Percentiles rank a stretch among this genome's conserved stretches.
Conservation (phyloP, 37 sponge, comb jelly and placozoan species). For the Cliona cf. orientalis region DNA sequence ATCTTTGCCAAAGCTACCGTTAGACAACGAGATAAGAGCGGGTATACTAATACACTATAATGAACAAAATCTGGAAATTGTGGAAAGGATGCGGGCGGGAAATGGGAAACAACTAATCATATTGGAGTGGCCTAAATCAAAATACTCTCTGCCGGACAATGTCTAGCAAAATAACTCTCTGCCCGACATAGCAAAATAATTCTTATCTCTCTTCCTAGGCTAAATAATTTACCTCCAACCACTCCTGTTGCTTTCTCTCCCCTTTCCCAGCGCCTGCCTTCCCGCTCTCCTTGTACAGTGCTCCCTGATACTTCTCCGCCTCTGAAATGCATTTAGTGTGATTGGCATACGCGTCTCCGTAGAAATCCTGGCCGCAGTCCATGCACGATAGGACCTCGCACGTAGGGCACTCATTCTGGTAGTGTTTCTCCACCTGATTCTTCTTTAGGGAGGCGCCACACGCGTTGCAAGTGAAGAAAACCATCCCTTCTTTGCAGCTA, state of each 20-base stretch:
- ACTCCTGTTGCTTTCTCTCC: slow-evolving; percentile 90
- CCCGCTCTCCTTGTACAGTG: slow-evolving; percentile 70
- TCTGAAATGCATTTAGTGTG: slow-evolving; percentile 97
- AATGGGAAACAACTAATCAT: too few relatives aligned
- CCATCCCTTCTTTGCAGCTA: slow-evolving; percentile 60
- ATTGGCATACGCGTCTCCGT: slow-evolving; percentile 78
- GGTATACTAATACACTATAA: too few relatives aligned
- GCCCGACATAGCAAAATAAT: background rate
- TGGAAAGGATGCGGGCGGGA: too few relatives aligned
- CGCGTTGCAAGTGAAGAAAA: slow-evolving; percentile 96
- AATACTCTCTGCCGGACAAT: too few relatives aligned
- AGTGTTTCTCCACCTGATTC: slow-evolving; percentile 96
- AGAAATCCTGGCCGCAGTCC: slow-evolving; percentile 95
- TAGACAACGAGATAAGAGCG: too few relatives aligned
- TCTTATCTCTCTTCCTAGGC: background rate
- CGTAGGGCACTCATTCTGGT: slow-evolving; percentile 65
- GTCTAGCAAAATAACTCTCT: too few relatives aligned
- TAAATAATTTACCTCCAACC: slow-evolving; percentile 97
- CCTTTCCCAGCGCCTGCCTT: slow-evolving; percentile 76
- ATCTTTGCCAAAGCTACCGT: too few relatives aligned
- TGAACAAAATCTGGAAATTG: too few relatives aligned
- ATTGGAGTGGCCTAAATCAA: too few relatives aligned
- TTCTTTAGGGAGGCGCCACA: slow-evolving; percentile 96
- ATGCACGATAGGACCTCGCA: slow-evolving; percentile 93
- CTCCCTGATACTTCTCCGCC: slow-evolving; percentile 97